Evolutionary conservation across 2,888 invertebrate genomes (phyloP).

Genomic region (Drepana falcataria): DNA sequence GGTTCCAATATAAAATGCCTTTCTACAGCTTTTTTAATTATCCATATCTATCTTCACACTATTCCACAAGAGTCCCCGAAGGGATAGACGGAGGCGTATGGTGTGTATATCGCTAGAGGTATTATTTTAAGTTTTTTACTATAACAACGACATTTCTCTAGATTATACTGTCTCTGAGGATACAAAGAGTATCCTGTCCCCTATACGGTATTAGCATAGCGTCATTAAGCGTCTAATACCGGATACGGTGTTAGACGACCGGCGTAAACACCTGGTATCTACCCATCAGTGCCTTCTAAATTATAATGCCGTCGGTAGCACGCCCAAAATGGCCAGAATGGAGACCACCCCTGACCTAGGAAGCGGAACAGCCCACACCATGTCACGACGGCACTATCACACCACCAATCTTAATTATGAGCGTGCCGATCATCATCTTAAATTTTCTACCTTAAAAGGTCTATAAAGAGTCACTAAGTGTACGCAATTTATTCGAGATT

Average conservation of each 20-base stretch:
- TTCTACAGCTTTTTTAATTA: no score
- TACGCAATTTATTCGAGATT: constrained; percentile 74
- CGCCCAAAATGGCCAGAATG: constrained; percentile 34
- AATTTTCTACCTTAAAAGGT: constrained; percentile 76
- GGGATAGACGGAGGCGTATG: no score
- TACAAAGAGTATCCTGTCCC: neutral
- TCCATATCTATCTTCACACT: no score
- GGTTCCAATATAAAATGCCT: no score
- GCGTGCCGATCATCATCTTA: constrained; percentile 77
- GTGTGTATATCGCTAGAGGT: no score
- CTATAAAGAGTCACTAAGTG: constrained; percentile 74
- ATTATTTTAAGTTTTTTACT: neutral
- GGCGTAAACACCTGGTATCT: constrained; percentile 32
- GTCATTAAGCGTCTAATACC: constrained; percentile 9
- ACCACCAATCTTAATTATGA: constrained; percentile 71
- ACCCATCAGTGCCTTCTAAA: constrained; percentile 23
- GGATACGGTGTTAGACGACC: constrained; percentile 12
- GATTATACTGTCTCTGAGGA: neutral
- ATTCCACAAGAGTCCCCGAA: no score
- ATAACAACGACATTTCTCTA: neutral
- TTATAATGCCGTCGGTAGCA: constrained; percentile 32
- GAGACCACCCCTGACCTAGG: constrained; percentile 67
- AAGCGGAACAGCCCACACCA: constrained; percentile 74
- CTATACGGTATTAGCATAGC: neutral
- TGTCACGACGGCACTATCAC: constrained; percentile 67